Evolutionary conservation across 2,113 vertebrate genomes (phyloP).

Genomic region (Cynocephalus volans): DNA sequence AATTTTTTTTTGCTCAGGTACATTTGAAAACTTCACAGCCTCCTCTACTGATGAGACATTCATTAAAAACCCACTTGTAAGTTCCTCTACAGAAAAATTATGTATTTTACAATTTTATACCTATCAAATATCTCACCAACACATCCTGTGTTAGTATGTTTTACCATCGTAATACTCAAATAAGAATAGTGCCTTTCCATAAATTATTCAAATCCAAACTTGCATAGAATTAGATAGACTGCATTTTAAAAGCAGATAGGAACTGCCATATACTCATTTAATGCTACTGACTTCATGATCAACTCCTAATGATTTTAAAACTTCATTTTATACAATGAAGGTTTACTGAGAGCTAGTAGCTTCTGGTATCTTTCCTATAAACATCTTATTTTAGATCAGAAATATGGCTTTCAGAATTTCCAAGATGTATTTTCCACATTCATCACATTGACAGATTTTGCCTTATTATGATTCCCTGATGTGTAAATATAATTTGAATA

Average conservation of each 20-base stretch:
- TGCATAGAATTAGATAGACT: slow-evolving; percentile 67
- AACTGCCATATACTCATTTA: not conserved
- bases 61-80: slow-evolving; percentile 53
- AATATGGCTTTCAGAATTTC: slow-evolving; percentile 81
- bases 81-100: slow-evolving; percentile 41
- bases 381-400: slow-evolving; percentile 52
- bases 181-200: not conserved
- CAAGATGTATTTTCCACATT: slow-evolving; percentile 60
- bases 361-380: slow-evolving; percentile 55
- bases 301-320: slow-evolving; percentile 52
- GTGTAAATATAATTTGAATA: slow-evolving; percentile 63
- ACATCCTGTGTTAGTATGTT: not conserved
- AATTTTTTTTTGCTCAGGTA: not conserved
- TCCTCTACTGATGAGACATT: not conserved
- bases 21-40: slow-evolving; percentile 34
- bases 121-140: not conserved
- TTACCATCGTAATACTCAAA: not conserved
- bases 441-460: slow-evolving; percentile 29
- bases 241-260: slow-evolving; percentile 29
- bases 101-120: not conserved
- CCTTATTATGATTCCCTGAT: slow-evolving; percentile 75
- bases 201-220: slow-evolving; percentile 45
- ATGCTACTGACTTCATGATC: not conserved
- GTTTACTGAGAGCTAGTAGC: slow-evolving; percentile 45
- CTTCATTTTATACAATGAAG: slow-evolving; percentile 55